Percentiles rank a stretch among this genome's conserved stretches.
These are phyloP conservation scores for Argopecten irradians DNA, from an alignment of 1,140 invertebrate species.

Conservation along the genomic window DNA sequence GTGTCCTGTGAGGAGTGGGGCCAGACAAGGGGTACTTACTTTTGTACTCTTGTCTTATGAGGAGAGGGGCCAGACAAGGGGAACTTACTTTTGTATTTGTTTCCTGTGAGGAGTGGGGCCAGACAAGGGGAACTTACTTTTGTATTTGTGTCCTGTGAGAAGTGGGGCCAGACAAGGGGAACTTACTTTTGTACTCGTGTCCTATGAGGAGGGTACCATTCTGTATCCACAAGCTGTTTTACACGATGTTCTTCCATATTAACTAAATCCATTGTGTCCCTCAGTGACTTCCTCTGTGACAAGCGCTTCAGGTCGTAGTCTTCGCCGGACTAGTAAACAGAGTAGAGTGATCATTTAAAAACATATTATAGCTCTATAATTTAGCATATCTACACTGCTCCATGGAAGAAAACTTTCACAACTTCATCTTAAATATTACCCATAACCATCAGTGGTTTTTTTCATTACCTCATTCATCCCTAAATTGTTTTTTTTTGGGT, in stretches of 20 bases:
- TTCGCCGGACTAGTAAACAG: conserved; percentile 59
- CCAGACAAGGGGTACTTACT: too few relatives aligned
- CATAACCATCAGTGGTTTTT: too few relatives aligned
- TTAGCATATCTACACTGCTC: neutral
- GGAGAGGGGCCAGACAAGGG: too few relatives aligned
- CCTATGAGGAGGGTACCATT: conserved; percentile 67
- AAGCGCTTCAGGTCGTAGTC: conserved; percentile 57
- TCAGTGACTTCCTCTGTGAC: conserved; percentile 53
- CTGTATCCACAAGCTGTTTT: conserved; percentile 65
- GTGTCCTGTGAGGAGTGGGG: too few relatives aligned
- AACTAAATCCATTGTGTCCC: conserved; percentile 59
- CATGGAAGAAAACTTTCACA: too few relatives aligned
- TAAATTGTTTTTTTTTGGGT: too few relatives aligned
- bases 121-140: too few relatives aligned
- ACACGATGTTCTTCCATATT: conserved; percentile 67
- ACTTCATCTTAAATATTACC: too few relatives aligned
- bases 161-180: neutral
- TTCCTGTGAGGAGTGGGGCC: too few relatives aligned
- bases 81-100: too few relatives aligned
- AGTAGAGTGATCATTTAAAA: neutral
- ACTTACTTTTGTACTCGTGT: conserved; percentile 51
- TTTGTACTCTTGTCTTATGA: too few relatives aligned
- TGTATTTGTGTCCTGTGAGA: neutral
- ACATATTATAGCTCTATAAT: neutral
- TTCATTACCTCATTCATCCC: too few relatives aligned